Percentiles rank a stretch among this genome's conserved stretches.
Conservation (phyloP, 1,140 invertebrate species). For the Acromyrmex echinatior region DNA sequence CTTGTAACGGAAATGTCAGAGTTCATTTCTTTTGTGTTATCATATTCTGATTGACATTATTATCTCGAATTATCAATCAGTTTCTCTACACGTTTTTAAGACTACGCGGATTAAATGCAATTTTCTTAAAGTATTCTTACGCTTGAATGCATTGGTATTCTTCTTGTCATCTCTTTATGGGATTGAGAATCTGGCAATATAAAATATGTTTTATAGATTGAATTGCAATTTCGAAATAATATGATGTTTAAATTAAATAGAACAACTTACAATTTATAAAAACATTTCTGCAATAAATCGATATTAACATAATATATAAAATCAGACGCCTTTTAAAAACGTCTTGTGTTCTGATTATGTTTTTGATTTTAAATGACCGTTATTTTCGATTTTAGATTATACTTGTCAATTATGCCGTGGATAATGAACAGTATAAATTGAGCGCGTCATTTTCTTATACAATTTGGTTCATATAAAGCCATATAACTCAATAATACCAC, state of each 20-base stretch:
- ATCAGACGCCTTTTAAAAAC: too few species aligned
- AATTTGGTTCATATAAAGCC: conserved; percentile 8
- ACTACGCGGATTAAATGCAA: background rate
- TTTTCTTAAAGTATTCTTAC: background rate
- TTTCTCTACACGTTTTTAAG: background rate
- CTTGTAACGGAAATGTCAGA: conserved; percentile 24
- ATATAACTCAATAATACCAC: background rate
- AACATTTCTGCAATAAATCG: background rate
- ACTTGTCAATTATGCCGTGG: conserved; percentile 39
- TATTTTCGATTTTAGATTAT: too few species aligned
- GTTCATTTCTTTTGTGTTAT: background rate
- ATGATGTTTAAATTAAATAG: background rate
- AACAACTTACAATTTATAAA: background rate
- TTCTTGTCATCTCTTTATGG: background rate
- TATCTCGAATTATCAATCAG: background rate
- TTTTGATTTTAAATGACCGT: too few species aligned
- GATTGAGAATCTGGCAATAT: background rate
- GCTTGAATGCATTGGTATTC: background rate
- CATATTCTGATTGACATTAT: background rate
- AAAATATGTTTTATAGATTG: background rate
- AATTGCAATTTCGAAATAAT: background rate
- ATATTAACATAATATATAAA: too few species aligned
- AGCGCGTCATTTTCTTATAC: conserved; percentile 9
- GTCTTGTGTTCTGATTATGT: too few species aligned
- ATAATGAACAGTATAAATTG: conserved; percentile 49